Base-by-base conservation (phyloP, 2,113 vertebrate genomes). In the Coptodon bakossiorum region DNA sequence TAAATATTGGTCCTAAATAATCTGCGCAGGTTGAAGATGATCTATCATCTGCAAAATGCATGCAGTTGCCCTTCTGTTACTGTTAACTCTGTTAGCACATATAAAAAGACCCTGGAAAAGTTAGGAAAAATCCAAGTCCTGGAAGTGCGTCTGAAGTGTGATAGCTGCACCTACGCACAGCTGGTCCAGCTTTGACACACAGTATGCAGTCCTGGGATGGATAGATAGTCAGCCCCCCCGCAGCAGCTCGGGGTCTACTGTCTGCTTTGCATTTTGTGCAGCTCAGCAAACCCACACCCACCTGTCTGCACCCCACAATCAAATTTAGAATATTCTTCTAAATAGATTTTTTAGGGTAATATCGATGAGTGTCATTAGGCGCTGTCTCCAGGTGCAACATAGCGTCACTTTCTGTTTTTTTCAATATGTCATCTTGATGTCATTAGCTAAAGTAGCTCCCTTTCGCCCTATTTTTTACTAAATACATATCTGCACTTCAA, bases 321-420 rank as follows among this genome's bases (percentile, higher is more conserved):
- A 14, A 40, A 68, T 3, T 24, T 68, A 66, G 10, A 0, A 24
- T 71, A 14, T 68, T 40, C 36, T 36, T 6, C 9, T 63, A 34
- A 0, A 63, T 34, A 63, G 34, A 6, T 2, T 38, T 63, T 36
- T 40, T 13, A 68, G 63, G 34, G 7, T 22, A 2, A 40, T 68
- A 40, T 40, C 11, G 22, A 1, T 68, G 63, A 40, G 63, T 31
- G 9, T n/a, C 61, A 38, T 63, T 63, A n/a, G 59, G 19, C 8
- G 19, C 34, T 3, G 2, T n/a, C 19, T 68, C 19, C 3, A 22
- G 36, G 63, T 68, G 36, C 63, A 68, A 40, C 11, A 22, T 38
- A 5, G 0, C 0, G 19, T 22, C 63, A 40, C 61, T 36, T 36
- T 36, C 3, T 63, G 10, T 10, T 8, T 9, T 6, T 1, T 2